Evolutionary conservation across 2,888 invertebrate genomes (phyloP).

Genomic region (Hyles lineata): DNA sequence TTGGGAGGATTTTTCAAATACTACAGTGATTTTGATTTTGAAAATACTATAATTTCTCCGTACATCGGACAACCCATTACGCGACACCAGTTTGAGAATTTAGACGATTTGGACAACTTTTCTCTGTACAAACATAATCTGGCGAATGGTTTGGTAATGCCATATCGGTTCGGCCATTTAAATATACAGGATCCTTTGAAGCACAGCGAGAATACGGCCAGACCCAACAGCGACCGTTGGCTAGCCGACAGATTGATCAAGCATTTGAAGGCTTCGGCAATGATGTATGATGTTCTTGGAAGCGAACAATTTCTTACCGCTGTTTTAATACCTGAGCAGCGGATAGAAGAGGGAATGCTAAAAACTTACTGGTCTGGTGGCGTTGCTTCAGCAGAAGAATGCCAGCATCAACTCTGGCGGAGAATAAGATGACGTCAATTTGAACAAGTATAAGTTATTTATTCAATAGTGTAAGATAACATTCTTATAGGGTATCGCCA

Average conservation of each 20-base stretch:
- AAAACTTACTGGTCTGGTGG: neutral
- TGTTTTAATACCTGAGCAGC: neutral
- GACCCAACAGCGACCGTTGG: neutral
- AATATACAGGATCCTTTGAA: slow-evolving; percentile 9
- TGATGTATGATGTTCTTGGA: neutral
- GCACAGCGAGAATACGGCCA: neutral
- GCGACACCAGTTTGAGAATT: slow-evolving; percentile 26
- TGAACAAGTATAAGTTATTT: neutral
- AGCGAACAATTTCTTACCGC: neutral
- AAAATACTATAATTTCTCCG: slow-evolving; percentile 30
- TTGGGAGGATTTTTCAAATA: slow-evolving; percentile 56
- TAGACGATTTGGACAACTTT: slow-evolving; percentile 26
- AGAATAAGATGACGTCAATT: neutral
- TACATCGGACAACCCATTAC: slow-evolving; percentile 30
- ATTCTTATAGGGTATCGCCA: neutral
- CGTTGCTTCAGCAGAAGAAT: neutral
- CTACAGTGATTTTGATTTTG: slow-evolving; percentile 46
- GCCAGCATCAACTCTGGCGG: neutral
- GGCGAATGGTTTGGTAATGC: neutral
- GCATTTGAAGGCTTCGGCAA: neutral
- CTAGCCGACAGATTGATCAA: neutral
- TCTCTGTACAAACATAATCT: neutral
- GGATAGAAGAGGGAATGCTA: neutral
- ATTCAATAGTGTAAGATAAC: neutral
- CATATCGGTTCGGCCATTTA: neutral